Conservation (phyloP, 2,113 vertebrate genomes). For the Erythrocercus mccallii region DNA sequence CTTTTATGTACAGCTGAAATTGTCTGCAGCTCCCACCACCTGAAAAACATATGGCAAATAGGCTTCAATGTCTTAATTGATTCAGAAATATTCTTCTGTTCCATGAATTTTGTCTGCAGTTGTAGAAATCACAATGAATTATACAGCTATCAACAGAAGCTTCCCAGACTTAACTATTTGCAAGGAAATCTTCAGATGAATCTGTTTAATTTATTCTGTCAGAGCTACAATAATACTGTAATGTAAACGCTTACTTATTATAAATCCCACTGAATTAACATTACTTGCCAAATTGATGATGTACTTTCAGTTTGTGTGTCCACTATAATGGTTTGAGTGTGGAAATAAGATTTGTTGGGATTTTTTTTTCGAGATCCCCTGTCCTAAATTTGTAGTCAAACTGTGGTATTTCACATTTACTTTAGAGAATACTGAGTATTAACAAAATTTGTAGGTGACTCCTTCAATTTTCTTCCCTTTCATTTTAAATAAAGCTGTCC, state of each 20-base stretch:
- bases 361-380: neutral
- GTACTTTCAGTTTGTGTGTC: neutral
- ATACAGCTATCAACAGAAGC: neutral
- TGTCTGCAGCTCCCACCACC: neutral
- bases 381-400: neutral
- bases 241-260: neutral
- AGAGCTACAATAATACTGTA: neutral
- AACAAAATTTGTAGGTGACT: neutral
- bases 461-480: neutral
- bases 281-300: neutral
- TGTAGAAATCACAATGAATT: neutral
- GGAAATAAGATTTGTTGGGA: neutral
- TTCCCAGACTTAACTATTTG: neutral
- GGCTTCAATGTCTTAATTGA: neutral
- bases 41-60: fast-evolving
- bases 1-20: neutral
- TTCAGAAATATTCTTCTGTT: neutral
- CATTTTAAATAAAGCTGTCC: neutral
- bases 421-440: neutral
- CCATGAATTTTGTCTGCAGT: neutral
- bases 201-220: neutral
- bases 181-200: neutral
- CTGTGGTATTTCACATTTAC: neutral
- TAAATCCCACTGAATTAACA: neutral
- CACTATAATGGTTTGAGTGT: neutral